Evolutionary conservation across 1,140 invertebrate genomes (phyloP).

Genomic region (Protaetia brevitarsis): DNA sequence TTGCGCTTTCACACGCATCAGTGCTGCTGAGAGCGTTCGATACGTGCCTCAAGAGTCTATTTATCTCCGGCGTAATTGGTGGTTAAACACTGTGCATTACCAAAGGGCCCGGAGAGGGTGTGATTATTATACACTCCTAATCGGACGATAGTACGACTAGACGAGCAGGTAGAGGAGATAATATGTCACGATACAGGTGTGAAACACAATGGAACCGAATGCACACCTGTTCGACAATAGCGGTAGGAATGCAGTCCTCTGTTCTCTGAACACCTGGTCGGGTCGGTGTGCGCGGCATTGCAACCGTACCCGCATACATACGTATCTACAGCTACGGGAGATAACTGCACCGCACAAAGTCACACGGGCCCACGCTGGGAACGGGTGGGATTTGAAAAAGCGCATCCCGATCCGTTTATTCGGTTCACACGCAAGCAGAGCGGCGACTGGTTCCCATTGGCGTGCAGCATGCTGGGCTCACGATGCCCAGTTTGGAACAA

Average conservation of each 20-base stretch:
- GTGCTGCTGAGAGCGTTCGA: neutral
- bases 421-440: neutral
- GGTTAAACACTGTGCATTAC: neutral
- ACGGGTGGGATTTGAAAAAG: neutral
- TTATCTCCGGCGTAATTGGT: conserved; percentile 5
- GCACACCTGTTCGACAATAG: conserved; percentile 35
- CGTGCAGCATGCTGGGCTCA: no score
- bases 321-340: no score
- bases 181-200: conserved; percentile 37
- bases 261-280: conserved; percentile 32
- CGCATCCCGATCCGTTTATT: neutral
- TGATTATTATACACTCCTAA: conserved; percentile 11
- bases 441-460: neutral
- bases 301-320: conserved; percentile 1
- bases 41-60: conserved; percentile 2
- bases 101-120: neutral
- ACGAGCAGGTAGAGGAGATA: conserved; percentile 33
- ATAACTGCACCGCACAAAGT: conserved; percentile 1
- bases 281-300: conserved; percentile 13
- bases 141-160: neutral
- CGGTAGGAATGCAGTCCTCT: conserved; percentile 31
- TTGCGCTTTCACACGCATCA: conserved; percentile 3
- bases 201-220: conserved; percentile 30
- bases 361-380: neutral
- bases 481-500: no score